Evolutionary conservation across 2,113 vertebrate species (phyloP), one percentile per base, ranked within the genome.

Genomic region (Cricetomys ansorgei): DNA sequence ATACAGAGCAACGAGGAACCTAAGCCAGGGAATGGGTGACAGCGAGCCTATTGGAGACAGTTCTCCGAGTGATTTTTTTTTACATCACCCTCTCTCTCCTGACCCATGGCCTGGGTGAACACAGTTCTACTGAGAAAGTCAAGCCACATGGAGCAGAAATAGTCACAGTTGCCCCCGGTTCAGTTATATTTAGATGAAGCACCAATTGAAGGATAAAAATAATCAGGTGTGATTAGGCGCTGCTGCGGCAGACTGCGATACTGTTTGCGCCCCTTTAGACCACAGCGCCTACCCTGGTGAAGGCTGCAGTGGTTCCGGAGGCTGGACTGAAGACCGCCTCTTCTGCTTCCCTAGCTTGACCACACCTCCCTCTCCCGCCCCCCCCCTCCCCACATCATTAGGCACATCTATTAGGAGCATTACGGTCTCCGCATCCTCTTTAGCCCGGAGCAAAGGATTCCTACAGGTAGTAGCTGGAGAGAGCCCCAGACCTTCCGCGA

Each of bases 351-450:
- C 89, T 79, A 96, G 89, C 29, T 86, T 98, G 98, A 98, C 98
- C 98, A 98, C 98, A 98, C 98, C 98, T 98, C 98, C 98, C 97
- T n/a, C 98, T 98, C 97, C 94, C 98, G 98, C 97, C n/a, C 98
- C 98, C 97, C 94, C 98, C 98, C 97, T n/a, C 98, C 98, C 97
- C 94, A 70, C 97, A 98, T 98, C 97, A 98, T 99, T 98, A 99
- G 99, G 99, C 99, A 98, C 99, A 98, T 99, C 99, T 99, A 98
- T 98, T 98, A 98, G 98, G 40, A 97, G 97, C 97, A 98, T 98
- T 97, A 98, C 98, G 99, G 99, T 98, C 99, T 98, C 99, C 98
- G 98, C 99, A 99, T 99, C 99, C 99, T 99, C 98, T 95, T 98
- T 98, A 97, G 98, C 98, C 97, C 96, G 95, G 97, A 97, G 97